Base-by-base conservation (phyloP, 2,888 invertebrate species). In the Cephus pulcher region DNA sequence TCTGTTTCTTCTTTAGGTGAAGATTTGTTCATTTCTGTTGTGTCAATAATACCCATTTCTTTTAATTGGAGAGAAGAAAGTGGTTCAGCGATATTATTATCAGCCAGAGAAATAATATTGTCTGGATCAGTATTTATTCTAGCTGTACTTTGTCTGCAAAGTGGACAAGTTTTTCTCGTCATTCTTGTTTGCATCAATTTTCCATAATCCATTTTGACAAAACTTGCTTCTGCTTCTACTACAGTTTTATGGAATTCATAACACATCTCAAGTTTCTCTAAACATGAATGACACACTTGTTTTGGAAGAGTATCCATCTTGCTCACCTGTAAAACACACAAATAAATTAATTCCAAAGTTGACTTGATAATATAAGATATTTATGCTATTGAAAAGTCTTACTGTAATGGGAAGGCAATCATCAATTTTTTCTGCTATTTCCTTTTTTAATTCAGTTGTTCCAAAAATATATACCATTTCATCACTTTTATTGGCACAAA, bases 241-340 rank as follows among this genome's bases (percentile, higher is more conserved):
- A 81, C 81, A 12, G 75, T 80, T 32, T 68, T 77, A 15, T 77
- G 70, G 78, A 82, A 82, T 23, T 81, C 76, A 71, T 80, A 56
- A 77, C 78, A 79, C 23, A 76, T 40, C 12, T 77, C 56, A 2
- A 82, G 77, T 74, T 77, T 81, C 56, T 79, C 76, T 15, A 79
- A 73, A 34, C 82, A 82, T 15, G 73, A 33, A 4, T 15, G 4
- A 37, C 82, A 82, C n/a, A 80, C 76, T 40, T 74, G 35, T 56
- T 76, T 80, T 0, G 82, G 56, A 35, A 78, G 71, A 15, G 35
- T 68, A 34, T 80, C 80, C 30, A 32, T 79, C 56, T 78, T 40
- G 2, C 69, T 56, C 12, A 80, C 79, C 80, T 80, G 33, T 15
- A 33, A 74, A 34, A 35, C 3, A 32, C 3, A 75, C 4, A 68